Evolutionary conservation across 53 echinoderm and acorn worm species (phyloP), one percentile per base, ranked within the genome.

Genomic region (Paelopatides confundens): DNA sequence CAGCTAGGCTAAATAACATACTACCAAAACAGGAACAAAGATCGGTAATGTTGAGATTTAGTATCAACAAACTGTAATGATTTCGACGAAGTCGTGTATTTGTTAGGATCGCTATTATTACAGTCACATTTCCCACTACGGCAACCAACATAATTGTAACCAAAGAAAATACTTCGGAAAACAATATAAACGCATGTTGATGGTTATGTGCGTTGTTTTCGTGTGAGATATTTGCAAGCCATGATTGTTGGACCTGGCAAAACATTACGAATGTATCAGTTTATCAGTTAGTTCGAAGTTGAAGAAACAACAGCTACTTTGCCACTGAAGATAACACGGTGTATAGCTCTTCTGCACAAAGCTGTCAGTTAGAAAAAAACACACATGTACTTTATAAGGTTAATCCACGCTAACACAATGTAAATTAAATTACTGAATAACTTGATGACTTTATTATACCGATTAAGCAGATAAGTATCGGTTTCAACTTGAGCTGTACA

Each of bases 1-100:
- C 85, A 37, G 70, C 84, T 1, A 89, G 71, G 21, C 83, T 83
- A 34, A 89, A 89, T 63, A 71, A 35, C 89, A 89, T 89, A 63
- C 89, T 89, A 0, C 83, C 83, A 9, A 89, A 32, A 4, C 69
- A 71, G 32, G 70, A 82, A n/a, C 84, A 82, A 4, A 89, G 58
- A 35, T 89, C 89, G 33, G 82, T 85, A 2, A 89, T 68, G 74
- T 71, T 71, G 18, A 89, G 85, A 39, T 89, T 89, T 50, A 47
- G 18, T 69, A 89, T 85, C 40, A 89, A 85, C 69, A 89, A 54
- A 48, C 85, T 84, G 63, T 84, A 71, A 30, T 84, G 62, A 23
- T 39, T 71, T 84, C 33, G 33, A 26, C 85, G 31, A 47, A 85
- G 85, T 3, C 66, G 70, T 38, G 74, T 14, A 27, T 82, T 69